Evolutionary conservation across 2,113 vertebrate species (phyloP).

Genomic region (Ammodytes marinus): DNA sequence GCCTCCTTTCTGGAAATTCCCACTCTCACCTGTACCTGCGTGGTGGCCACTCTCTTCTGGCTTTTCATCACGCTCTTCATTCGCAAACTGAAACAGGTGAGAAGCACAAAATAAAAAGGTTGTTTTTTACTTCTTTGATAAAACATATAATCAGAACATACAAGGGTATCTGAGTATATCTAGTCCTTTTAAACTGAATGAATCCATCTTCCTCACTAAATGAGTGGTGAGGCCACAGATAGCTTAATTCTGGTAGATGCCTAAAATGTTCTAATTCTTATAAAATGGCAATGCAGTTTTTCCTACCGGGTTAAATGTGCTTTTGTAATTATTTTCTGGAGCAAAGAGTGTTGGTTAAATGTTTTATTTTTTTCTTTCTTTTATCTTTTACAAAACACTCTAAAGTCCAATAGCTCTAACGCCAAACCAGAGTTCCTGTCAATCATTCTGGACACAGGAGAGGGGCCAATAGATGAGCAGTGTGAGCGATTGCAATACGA

Average conservation of each 20-base stretch:
- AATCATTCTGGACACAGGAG: constrained; percentile 92
- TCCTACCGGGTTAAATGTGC: too few species aligned
- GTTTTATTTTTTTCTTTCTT: not conserved
- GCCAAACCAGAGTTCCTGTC: constrained; percentile 92
- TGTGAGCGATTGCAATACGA: constrained; percentile 93
- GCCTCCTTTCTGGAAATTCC: constrained; percentile 91
- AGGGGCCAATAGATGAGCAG: constrained; percentile 89
- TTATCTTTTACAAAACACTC: not conserved
- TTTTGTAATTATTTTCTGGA: not conserved
- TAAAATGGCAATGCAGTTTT: not conserved
- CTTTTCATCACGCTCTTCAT: constrained; percentile 94
- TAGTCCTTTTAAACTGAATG: not conserved
- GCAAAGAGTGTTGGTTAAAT: not conserved
- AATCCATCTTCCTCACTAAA: not conserved
- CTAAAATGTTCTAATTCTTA: not conserved
- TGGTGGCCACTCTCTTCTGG: constrained; percentile 93
- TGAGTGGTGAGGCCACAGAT: not conserved
- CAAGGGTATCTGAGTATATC: not conserved
- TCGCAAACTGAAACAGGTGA: constrained; percentile 90
- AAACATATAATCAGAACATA: not conserved
- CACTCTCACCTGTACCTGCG: constrained; percentile 91
- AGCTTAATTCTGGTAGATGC: not conserved
- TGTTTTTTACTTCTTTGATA: not conserved
- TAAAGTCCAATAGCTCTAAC: constrained; percentile 84
- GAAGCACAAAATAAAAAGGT: not conserved